These are phyloP conservation scores for Argyresthia goedartella DNA, from an alignment of 2,888 invertebrate species.

Conservation along the genomic window DNA sequence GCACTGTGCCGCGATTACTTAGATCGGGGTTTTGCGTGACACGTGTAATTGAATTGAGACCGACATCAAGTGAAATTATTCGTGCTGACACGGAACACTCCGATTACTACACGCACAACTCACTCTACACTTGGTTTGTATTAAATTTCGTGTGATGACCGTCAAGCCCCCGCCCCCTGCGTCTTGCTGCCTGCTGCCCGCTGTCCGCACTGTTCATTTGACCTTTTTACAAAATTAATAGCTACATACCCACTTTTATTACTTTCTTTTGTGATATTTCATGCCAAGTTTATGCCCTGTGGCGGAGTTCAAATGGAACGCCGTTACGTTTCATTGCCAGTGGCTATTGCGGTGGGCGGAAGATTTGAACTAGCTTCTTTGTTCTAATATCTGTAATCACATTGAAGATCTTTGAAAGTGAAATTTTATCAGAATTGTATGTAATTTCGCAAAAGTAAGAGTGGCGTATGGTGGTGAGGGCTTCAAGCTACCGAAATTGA, in stretches of 20 bases:
- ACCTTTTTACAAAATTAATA: not conserved
- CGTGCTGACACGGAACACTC: constrained; percentile 34
- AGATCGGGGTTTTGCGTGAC: constrained; percentile 28
- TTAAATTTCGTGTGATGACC: not conserved
- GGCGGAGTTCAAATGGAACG: not conserved
- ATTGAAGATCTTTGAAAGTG: no score
- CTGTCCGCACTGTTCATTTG: not conserved
- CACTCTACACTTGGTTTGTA: constrained; percentile 2
- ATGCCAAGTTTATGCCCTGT: not conserved
- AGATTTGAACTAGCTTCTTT: no score
- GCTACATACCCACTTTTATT: not conserved
- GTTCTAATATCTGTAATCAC: no score
- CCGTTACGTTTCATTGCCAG: no score
- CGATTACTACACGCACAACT: constrained; percentile 28
- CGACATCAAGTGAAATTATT: constrained; percentile 40
- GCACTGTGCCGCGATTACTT: constrained; percentile 5
- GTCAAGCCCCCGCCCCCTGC: not conserved
- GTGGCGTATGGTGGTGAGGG: no score
- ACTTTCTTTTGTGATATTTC: not conserved
- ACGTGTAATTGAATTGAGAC: constrained; percentile 46
- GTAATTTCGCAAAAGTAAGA: no score
- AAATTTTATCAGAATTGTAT: no score
- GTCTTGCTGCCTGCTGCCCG: no score
- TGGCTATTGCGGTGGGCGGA: no score
- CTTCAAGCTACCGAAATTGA: no score